A percentile compares a stretch with the other conserved stretches of the same genome.
These are phyloP conservation scores for Cossypha dichroa DNA, from an alignment of 2,797 vertebrate species.

Conservation along the genomic window DNA sequence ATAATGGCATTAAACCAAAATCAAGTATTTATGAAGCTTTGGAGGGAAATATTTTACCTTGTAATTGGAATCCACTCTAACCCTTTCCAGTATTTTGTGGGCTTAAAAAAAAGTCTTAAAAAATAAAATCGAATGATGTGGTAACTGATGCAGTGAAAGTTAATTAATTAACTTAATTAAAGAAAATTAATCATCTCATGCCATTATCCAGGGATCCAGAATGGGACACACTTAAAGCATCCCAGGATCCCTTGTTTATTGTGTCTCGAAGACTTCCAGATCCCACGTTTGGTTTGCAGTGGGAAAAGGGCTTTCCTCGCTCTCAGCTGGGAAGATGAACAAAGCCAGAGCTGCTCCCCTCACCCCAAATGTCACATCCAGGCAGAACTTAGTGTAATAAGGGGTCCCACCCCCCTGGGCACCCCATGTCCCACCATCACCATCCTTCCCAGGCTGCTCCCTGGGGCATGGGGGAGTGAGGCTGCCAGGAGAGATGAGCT, in stretches of 20 bases:
- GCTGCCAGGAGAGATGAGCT: not conserved
- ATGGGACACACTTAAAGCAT: not conserved
- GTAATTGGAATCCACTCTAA: conserved; percentile 23
- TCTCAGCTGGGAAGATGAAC: not conserved
- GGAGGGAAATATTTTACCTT: conserved; percentile 36
- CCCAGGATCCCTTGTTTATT: not conserved
- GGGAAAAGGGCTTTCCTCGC: not conserved
- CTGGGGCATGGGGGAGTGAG: rapidly evolving
- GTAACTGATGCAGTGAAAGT: not conserved
- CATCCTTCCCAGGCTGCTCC: not conserved
- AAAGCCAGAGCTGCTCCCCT: not conserved
- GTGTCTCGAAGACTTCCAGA: not conserved
- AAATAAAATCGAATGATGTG: not conserved
- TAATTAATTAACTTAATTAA: too few relatives aligned
- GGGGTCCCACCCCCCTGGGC: not conserved
- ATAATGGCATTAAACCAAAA: not conserved
- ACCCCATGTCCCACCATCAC: rapidly evolving
- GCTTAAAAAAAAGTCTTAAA: not conserved
- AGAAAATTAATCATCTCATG: not conserved
- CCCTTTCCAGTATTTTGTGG: not conserved
- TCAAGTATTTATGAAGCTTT: conserved; percentile 18
- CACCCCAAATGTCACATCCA: rapidly evolving
- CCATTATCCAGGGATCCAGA: not conserved
- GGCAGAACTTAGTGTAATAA: not conserved
- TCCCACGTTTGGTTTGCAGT: not conserved